These are phyloP conservation scores for Xiphophorus couchianus DNA, from an alignment of 2,113 vertebrate genomes.

Conservation along the genomic window DNA sequence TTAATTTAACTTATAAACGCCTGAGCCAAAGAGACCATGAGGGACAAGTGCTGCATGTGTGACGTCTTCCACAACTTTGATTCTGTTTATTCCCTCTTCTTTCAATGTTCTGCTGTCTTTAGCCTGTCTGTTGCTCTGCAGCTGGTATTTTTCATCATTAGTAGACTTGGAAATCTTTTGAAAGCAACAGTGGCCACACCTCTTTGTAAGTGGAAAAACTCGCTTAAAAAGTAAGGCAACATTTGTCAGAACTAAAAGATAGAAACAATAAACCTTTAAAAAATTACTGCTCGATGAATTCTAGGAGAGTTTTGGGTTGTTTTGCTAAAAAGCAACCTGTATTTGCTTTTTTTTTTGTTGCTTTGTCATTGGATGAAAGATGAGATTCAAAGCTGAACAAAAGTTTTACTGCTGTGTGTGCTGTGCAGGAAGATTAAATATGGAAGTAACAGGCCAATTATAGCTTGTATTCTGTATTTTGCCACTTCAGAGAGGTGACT, in stretches of 20 bases:
- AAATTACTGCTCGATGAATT: constrained; percentile 2
- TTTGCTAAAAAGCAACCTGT: too few species aligned
- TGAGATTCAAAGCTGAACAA: constrained; percentile 3
- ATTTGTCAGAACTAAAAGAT: constrained; percentile 17
- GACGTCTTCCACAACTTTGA: neutral
- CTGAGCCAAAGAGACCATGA: neutral
- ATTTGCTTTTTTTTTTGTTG: neutral
- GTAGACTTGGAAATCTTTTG: constrained; percentile 7
- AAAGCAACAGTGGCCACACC: constrained; percentile 5
- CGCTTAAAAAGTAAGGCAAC: constrained; percentile 1
- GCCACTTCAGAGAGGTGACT: constrained; percentile 2
- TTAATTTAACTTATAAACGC: neutral
- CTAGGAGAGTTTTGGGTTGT: neutral
- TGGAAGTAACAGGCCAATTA: constrained; percentile 19
- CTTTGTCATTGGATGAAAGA: constrained; percentile 14
- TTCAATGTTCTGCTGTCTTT: constrained; percentile 4
- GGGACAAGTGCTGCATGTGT: neutral
- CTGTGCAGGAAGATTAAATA: constrained; percentile 20
- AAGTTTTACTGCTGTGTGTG: neutral
- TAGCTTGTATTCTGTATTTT: constrained; percentile 26
- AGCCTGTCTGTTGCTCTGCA: neutral
- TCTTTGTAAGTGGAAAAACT: neutral
- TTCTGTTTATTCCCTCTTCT: neutral
- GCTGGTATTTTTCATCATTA: constrained; percentile 1
- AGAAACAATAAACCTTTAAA: neutral